Evolutionary conservation across 1,140 invertebrate species (phyloP), one percentile per base, ranked within the genome.

Genomic region (Euwallacea fornicatus): DNA sequence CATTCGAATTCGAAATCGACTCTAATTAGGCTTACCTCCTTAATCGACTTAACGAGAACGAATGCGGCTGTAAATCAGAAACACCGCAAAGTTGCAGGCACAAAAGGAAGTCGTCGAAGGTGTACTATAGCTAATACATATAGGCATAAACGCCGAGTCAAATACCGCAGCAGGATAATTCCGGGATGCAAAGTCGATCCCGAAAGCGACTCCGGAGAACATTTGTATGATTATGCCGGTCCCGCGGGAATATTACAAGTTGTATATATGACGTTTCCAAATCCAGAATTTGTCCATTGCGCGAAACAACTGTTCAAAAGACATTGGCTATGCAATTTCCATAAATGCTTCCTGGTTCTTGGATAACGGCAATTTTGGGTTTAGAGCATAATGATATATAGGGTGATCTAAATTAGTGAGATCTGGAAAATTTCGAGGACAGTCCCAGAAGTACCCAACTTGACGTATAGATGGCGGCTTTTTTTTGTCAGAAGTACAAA

Each of bases 241-340:
- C 58, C 58, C 60, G 15, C 47, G 66, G 56, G 66, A 68, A 68
- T 68, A 68, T 68, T 60, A 15, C 46, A 61, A 61, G 55, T 68
- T 68, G 58, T 60, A 68, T 61, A 68, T 46, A 68, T 61, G 55
- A 44, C 58, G 11, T 16, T 68, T 59, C n/a, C 43, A 68, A 68
- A 68, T 68, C 58, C 56, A 13, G 56, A 59, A 68, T 68, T 68
- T 68, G 66, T 68, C 56, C 66, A 53, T 68, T 68, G 10, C 64
- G 46, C 13, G 64, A 56, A 66, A 66, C 8, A n/a, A 47, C 41
- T 11, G 47, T 58, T 55, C 43, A 44, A 13, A 2, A 54, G 63
- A 42, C 42, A 65, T 10, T 41, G 16, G 16, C 9, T 42, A n/a
- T 55, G 33, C 7, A 54, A 55, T 55, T 55, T 65, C 47, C 47